Base-by-base conservation (phyloP, 2,888 invertebrate genomes). In the Metellina segmentata region DNA sequence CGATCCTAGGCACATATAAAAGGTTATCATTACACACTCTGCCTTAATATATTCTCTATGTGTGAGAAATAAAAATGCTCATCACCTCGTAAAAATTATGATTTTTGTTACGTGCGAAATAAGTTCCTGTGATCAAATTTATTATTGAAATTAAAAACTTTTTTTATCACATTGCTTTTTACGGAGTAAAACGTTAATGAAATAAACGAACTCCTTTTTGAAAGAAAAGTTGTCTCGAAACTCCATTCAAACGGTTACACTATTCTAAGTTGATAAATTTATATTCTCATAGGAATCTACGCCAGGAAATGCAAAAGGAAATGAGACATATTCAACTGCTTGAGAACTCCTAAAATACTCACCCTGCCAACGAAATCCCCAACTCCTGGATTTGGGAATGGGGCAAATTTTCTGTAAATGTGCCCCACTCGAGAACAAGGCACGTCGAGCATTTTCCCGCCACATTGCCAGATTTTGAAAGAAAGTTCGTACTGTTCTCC, bases 401-500 rank as follows among this genome's bases (percentile, higher is more conserved):
- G 97, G 9, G 97, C 97, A 95, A 96, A 97, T 95, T 98, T 98
- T 78, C 98, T 96, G 94, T 98, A 98, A 94, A 98, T 97, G 95
- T 99, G 98, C 0, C 98, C 98, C 16, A 99, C 97, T 93, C 98
- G 96, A 0, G 98, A 98, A 94, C 98, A 99, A 5, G 98, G 98
- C n/a, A 98, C 97, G 95, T 99, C 98, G 93, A 97, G 96, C 97
- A 99, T 97, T 94, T 96, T 96, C 0, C 98, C 98, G 19, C 98
- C 98, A 95, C 98, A 99, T 95, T 98, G 98, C 98, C 99, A 99
- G 85, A 98, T 97, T 96, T 99, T 99, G 94, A 99, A 99, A 93
- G 98, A 98, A 19, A 99, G 96, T 94, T 99, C 99, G 94, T 98
- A 99, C 95, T 99, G 99, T 95, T 99, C 99, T 0, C 99, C 99